Conservation (phyloP, 92 coral and sea anemone species). For the Blastomussa wellsi region DNA sequence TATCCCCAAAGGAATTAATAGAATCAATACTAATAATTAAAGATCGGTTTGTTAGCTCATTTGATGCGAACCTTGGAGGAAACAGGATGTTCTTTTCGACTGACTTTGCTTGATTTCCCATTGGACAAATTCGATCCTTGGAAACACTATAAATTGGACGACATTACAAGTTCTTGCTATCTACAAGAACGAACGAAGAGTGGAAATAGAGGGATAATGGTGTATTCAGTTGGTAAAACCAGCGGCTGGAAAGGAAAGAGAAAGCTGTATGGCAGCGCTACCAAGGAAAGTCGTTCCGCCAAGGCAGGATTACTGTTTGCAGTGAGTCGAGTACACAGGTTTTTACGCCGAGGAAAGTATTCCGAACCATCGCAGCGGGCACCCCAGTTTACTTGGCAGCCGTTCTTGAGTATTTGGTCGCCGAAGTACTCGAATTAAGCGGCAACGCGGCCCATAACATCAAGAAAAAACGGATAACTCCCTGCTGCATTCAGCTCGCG, state of each 20-base stretch:
- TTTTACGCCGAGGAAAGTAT: constrained; percentile 51
- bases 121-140: background rate
- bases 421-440: constrained; percentile 71
- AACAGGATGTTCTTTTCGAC: background rate
- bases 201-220: background rate
- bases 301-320: constrained; percentile 75
- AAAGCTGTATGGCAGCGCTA: background rate
- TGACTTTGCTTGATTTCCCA: background rate
- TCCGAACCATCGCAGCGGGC: constrained; percentile 58
- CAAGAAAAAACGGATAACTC: constrained; percentile 59
- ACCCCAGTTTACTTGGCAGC: constrained; percentile 83
- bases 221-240: background rate
- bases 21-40: no score
- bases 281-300: constrained; percentile 18
- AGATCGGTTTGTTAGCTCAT: no score
- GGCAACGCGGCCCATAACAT: constrained; percentile 76
- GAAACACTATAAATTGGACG: background rate
- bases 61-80: background rate
- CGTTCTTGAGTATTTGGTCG: constrained; percentile 67
- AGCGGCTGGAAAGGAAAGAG: background rate
- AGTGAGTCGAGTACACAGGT: constrained; percentile 67
- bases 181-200: background rate
- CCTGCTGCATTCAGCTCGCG: constrained; percentile 64
- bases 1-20: background rate
- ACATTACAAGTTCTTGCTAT: background rate